These are phyloP conservation scores for Microhierax caerulescens DNA, from an alignment of 2,797 vertebrate genomes.

Conservation along the genomic window DNA sequence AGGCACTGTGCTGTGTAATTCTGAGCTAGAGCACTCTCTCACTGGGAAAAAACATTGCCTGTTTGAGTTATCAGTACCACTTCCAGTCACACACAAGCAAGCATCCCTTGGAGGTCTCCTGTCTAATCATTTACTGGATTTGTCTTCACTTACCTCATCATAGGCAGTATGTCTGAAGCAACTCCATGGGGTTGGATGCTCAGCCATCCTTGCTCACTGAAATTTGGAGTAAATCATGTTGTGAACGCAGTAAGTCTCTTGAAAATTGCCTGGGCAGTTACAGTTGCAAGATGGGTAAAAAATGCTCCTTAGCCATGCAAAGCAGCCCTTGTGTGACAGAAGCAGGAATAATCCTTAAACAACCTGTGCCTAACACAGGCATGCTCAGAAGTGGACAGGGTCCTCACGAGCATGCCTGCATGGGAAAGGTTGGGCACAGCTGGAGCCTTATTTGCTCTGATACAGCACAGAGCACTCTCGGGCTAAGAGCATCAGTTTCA, in stretches of 20 bases:
- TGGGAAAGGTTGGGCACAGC: not conserved
- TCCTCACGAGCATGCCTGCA: rapidly evolving
- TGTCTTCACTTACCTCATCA: not conserved
- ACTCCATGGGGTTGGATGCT: not conserved
- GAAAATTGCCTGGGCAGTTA: not conserved
- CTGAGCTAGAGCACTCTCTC: not conserved
- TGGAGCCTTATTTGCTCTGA: not conserved
- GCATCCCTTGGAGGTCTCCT: not conserved
- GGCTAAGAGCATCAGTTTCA: rapidly evolving
- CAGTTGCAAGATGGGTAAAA: not conserved
- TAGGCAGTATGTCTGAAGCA: not conserved
- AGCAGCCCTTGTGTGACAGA: not conserved
- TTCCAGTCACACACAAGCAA: not conserved
- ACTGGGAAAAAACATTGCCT: not conserved
- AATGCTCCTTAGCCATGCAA: not conserved
- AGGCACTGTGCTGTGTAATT: not conserved
- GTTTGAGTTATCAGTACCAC: not conserved
- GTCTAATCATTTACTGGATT: not conserved
- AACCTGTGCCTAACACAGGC: rapidly evolving
- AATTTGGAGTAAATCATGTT: not conserved
- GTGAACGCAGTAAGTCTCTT: not conserved
- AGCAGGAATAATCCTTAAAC: not conserved
- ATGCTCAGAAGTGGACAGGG: too few species aligned
- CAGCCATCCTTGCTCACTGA: not conserved
- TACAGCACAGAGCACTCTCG: not conserved